Conservation (phyloP, 2,113 vertebrate genomes). For the Tonatia bakeri region DNA sequence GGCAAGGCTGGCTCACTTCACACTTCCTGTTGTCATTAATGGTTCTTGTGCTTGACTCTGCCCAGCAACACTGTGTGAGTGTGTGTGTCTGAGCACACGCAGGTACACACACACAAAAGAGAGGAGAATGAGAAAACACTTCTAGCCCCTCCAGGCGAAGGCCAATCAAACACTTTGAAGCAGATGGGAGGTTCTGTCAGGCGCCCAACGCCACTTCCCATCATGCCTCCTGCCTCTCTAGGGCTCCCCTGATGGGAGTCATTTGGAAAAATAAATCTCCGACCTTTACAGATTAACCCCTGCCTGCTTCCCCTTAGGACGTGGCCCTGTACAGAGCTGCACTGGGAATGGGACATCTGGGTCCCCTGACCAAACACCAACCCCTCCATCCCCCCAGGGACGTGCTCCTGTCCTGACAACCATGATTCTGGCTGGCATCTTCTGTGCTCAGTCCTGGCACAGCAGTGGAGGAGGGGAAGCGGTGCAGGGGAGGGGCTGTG, state of each 20-base stretch:
- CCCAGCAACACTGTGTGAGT: not conserved
- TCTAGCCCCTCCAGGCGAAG: not conserved
- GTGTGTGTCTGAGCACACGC: not conserved
- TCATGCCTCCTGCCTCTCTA: conserved; percentile 57
- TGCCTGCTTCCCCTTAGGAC: conserved; percentile 46
- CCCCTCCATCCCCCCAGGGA: not conserved
- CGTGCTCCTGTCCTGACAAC: conserved; percentile 42
- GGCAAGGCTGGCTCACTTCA: not conserved
- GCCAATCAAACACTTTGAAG: conserved; percentile 67
- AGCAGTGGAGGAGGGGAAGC: not conserved
- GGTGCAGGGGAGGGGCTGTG: rapidly evolving
- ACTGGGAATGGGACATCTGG: conserved; percentile 64
- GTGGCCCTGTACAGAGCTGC: not conserved
- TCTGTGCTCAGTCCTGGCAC: not conserved
- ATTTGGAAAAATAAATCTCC: conserved; percentile 71
- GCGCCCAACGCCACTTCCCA: conserved; percentile 56
- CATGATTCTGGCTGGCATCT: conserved; percentile 3
- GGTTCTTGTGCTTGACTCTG: not conserved
- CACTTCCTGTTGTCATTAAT: not conserved
- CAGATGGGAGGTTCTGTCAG: conserved; percentile 63
- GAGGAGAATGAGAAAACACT: conserved; percentile 54
- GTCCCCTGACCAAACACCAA: conserved; percentile 19
- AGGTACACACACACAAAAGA: not conserved
- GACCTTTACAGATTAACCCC: conserved; percentile 67
- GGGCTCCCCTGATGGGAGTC: conserved; percentile 74